phyloP scores from a whole-genome alignment of 2,888 invertebrate genomes.

The Cotesia congregata region DNA sequence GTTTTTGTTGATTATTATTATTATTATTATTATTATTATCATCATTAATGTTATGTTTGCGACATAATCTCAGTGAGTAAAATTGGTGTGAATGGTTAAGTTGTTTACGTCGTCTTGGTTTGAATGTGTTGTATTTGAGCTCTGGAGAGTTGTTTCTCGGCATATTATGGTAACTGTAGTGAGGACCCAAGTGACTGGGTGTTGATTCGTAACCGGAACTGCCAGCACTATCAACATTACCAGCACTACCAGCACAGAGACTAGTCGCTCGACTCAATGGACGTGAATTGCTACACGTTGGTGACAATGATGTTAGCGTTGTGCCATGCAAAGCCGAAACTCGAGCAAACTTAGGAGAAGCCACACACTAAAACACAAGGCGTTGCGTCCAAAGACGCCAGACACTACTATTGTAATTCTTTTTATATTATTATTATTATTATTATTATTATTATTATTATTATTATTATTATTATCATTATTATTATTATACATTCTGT shows the following conservation, averaged over 20 bases:
- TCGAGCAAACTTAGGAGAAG: slow-evolving; percentile 66
- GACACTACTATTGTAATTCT: slow-evolving; percentile 7
- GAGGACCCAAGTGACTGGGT: slow-evolving; percentile 68
- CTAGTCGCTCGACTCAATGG: slow-evolving; percentile 57
- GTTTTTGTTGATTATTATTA: background rate
- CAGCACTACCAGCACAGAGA: slow-evolving; percentile 60
- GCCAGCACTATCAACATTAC: slow-evolving; percentile 59
- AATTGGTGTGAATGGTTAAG: slow-evolving; percentile 54
- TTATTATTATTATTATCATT: slow-evolving; percentile 4
- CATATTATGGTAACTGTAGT: slow-evolving; percentile 66
- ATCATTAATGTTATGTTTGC: slow-evolving; percentile 55
- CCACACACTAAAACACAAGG: slow-evolving; percentile 66
- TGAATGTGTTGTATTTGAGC: slow-evolving; percentile 64
- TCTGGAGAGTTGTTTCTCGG: slow-evolving; percentile 66
- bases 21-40: slow-evolving; percentile 46
- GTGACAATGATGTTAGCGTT: slow-evolving; percentile 58
- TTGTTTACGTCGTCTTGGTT: slow-evolving; percentile 63
- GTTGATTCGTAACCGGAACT: slow-evolving; percentile 73
- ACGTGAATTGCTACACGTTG: slow-evolving; percentile 55
- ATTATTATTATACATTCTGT: background rate
- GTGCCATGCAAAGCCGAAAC: slow-evolving; percentile 68
- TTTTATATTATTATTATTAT: slow-evolving; percentile 1
- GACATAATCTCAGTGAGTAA: slow-evolving; percentile 62
- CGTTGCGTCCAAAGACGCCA: slow-evolving; percentile 46
- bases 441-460: background rate